These are phyloP conservation scores for Semnopithecus entellus DNA, from an alignment of 2,113 vertebrate genomes.

Conservation along the genomic window DNA sequence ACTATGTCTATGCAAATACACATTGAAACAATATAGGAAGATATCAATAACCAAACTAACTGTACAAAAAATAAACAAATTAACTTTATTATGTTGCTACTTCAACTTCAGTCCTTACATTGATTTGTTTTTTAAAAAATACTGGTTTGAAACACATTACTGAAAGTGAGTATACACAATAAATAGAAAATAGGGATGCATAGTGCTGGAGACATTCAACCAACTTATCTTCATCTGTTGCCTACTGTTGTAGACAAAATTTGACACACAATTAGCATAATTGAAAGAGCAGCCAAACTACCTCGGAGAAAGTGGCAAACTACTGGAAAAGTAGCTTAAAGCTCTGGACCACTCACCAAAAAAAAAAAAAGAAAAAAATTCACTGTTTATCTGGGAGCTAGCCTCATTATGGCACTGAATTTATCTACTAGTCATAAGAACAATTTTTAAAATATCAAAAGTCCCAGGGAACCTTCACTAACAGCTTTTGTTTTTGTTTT, in stretches of 20 bases:
- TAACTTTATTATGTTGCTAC: slow-evolving; percentile 72
- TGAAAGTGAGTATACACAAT: slow-evolving; percentile 67
- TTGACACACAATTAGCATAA: neutral
- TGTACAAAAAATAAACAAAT: slow-evolving; percentile 73
- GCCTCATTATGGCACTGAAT: slow-evolving; percentile 7
- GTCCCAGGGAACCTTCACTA: slow-evolving; percentile 19
- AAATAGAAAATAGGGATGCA: slow-evolving; percentile 68
- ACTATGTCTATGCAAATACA: too few relatives aligned
- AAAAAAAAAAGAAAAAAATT: neutral
- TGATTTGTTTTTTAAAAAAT: slow-evolving; percentile 73
- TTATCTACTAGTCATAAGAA: neutral
- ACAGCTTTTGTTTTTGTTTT: neutral
- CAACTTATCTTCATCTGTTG: neutral
- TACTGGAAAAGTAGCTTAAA: slow-evolving; percentile 34
- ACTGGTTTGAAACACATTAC: slow-evolving; percentile 65
- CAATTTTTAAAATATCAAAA: slow-evolving; percentile 40
- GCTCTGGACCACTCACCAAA: slow-evolving; percentile 59
- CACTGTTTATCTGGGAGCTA: neutral
- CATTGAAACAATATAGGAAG: neutral
- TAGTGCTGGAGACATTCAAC: neutral
- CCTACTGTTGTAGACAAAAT: neutral
- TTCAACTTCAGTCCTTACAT: slow-evolving; percentile 42
- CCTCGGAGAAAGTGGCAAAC: neutral
- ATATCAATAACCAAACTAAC: slow-evolving; percentile 61
- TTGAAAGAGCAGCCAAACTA: slow-evolving; percentile 18